Percentiles rank a stretch among this genome's conserved stretches.
Evolutionary conservation across 1,140 invertebrate genomes (phyloP).

Genomic region (Diabrotica undecimpunctata): DNA sequence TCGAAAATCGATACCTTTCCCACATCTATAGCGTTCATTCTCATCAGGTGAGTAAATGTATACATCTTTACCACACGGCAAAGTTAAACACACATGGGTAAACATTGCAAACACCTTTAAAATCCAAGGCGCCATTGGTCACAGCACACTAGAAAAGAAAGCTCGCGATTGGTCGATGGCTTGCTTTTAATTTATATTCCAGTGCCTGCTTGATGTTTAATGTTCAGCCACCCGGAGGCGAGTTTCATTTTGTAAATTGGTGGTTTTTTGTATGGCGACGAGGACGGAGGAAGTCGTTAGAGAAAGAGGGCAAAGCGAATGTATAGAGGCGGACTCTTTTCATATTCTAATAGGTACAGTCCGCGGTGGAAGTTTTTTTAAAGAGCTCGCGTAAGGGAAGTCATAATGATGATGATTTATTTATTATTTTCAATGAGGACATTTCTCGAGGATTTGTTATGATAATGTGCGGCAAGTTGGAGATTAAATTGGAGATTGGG

Average conservation of each 20-base stretch:
- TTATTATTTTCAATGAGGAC: slow-evolving; percentile 1
- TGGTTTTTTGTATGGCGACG: slow-evolving; percentile 33
- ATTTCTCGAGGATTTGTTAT: neutral
- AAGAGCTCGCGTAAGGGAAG: neutral
- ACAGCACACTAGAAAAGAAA: slow-evolving; percentile 27
- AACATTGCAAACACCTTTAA: slow-evolving; percentile 24
- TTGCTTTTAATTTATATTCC: slow-evolving; percentile 44
- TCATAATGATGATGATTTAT: slow-evolving; percentile 1
- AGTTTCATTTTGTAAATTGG: slow-evolving; percentile 39
- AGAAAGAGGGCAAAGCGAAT: slow-evolving; percentile 21
- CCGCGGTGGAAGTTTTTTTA: slow-evolving; percentile 20
- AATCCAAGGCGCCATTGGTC: slow-evolving; percentile 32
- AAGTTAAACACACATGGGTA: slow-evolving; percentile 26
- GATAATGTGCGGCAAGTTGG: neutral
- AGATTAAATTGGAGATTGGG: slow-evolving; percentile 1
- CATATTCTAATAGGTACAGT: slow-evolving; percentile 36
- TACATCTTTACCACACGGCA: neutral
- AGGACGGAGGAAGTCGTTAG: slow-evolving; percentile 13
- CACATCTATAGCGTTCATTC: neutral
- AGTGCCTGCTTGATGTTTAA: slow-evolving; percentile 35
- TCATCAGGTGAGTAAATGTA: slow-evolving; percentile 3
- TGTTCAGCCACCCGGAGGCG: slow-evolving; percentile 29
- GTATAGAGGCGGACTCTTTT: slow-evolving; percentile 29
- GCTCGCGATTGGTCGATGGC: slow-evolving; percentile 34
- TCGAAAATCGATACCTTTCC: neutral